A percentile compares a stretch with the other conserved stretches of the same genome.
These are phyloP conservation scores for Eristalis tenax DNA, from an alignment of 2,888 invertebrate species.

Conservation along the genomic window DNA sequence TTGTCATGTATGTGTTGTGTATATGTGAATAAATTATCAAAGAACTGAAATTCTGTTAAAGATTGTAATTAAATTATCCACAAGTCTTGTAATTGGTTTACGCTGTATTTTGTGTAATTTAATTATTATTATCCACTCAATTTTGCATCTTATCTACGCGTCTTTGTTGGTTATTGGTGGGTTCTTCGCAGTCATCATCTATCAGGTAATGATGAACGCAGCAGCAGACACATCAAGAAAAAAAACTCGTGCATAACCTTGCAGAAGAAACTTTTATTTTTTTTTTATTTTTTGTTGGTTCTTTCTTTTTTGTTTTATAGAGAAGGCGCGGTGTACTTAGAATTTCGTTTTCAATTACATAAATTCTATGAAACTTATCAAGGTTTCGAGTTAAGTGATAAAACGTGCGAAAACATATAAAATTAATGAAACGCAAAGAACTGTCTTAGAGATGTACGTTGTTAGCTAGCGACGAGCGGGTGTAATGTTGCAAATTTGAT, in stretches of 20 bases:
- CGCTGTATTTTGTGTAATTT: constrained; percentile 53
- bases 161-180: background rate
- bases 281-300: constrained; percentile 2
- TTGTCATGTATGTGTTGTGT: constrained; percentile 52
- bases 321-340: constrained; percentile 14
- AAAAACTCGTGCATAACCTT: constrained; percentile 69
- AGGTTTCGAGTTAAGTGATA: constrained; percentile 1
- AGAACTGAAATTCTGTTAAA: constrained; percentile 36
- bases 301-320: background rate
- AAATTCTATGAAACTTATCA: constrained; percentile 13
- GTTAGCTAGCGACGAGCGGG: background rate
- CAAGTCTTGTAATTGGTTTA: constrained; percentile 53
- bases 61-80: constrained; percentile 63
- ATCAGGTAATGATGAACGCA: constrained; percentile 12
- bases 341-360: constrained; percentile 19
- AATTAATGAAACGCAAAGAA: constrained; percentile 15
- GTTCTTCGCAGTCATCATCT: constrained; percentile 5
- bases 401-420: background rate
- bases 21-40: constrained; percentile 56
- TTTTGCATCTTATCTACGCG: constrained; percentile 25
- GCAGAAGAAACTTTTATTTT: constrained; percentile 37
- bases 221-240: constrained; percentile 36
- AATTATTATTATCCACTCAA: constrained; percentile 51
- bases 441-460: background rate
- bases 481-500: background rate